Base-by-base conservation (phyloP, 2,113 vertebrate genomes). In the Alectura lathami region DNA sequence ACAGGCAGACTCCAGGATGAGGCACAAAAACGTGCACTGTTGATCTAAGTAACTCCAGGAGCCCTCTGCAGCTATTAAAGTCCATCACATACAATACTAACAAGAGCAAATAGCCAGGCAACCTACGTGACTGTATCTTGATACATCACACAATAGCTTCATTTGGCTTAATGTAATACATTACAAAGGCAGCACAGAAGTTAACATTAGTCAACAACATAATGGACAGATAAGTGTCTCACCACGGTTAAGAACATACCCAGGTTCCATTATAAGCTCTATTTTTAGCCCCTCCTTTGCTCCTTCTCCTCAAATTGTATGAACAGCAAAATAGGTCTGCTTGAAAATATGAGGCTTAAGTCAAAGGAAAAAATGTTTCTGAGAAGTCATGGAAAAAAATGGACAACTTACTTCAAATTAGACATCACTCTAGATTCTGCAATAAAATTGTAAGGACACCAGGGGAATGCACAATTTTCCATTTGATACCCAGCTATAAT, bases 121-220 rank as follows among this genome's bases (percentile, higher is more conserved):
- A 79, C 47, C 91, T 91, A 93, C 38, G 68, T 88, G 90, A 93
- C 93, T 92, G 3, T 56, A 80, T 93, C 83, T 93, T 77, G 66
- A 96, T 96, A 70, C 79, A 93, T 91, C 88, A 56, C 82, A 82
- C 86, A 78, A 91, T 36, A 91, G 89, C 68, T 91, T 96, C 94
- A 96, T 97, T 96, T 90, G 90, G 90, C 94, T 96, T 97, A 96
- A 96, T 95, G 96, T 79, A 96, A 93, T 62, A 77, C 90, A 94
- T 94, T 93, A 93, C 89, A 94, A 88, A 91, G 80, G 90, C 90
- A 94, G 92, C 88, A 95, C 69, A 92, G 73, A 88, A 94, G 90
- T 97, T 96, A 96, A 95, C 86, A 74, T 86, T 95, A 94, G 95
- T 94, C 94, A 96, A 96, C 95, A 97, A 38, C 73, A 75, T 96